Conservation (phyloP, 2,888 invertebrate species). For the Pseudococcus jackbeardsleyi region DNA sequence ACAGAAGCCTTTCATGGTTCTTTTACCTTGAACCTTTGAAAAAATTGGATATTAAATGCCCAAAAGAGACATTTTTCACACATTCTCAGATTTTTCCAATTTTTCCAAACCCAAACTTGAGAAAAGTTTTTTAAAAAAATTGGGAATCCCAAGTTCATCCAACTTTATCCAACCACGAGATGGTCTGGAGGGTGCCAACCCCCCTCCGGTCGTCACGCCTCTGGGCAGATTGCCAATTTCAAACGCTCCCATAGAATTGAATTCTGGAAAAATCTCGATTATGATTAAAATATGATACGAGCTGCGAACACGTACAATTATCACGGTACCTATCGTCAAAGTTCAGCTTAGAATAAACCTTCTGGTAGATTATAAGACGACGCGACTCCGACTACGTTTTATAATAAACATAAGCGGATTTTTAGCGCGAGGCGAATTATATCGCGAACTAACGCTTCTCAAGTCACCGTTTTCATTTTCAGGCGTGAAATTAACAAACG, state of each 20-base stretch:
- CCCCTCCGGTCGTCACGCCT: too few relatives aligned
- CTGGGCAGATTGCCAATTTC: too few relatives aligned
- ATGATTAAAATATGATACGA: neutral
- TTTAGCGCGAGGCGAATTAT: conserved; percentile 38
- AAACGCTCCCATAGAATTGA: neutral
- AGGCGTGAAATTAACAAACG: conserved; percentile 51
- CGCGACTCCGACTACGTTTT: conserved; percentile 9
- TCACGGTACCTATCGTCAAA: conserved; percentile 8
- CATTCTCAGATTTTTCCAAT: too few relatives aligned
- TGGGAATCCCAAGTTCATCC: too few relatives aligned
- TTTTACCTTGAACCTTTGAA: too few relatives aligned
- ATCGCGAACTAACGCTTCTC: conserved; percentile 46
- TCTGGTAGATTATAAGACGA: neutral
- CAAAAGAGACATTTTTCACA: too few relatives aligned
- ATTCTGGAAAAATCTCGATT: neutral
- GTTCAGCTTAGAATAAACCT: neutral
- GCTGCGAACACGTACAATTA: neutral
- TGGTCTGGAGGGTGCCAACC: too few relatives aligned
- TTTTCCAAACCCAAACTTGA: too few relatives aligned
- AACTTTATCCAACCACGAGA: too few relatives aligned
- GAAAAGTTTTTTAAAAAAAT: too few relatives aligned
- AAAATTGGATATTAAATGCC: too few relatives aligned
- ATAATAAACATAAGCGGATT: conserved; percentile 45
- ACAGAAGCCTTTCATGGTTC: too few relatives aligned
- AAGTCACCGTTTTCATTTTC: conserved; percentile 28